Percentiles rank a stretch among this genome's conserved stretches.
Conservation (phyloP, 2,797 vertebrate species). For the Protonibea diacanthus region DNA sequence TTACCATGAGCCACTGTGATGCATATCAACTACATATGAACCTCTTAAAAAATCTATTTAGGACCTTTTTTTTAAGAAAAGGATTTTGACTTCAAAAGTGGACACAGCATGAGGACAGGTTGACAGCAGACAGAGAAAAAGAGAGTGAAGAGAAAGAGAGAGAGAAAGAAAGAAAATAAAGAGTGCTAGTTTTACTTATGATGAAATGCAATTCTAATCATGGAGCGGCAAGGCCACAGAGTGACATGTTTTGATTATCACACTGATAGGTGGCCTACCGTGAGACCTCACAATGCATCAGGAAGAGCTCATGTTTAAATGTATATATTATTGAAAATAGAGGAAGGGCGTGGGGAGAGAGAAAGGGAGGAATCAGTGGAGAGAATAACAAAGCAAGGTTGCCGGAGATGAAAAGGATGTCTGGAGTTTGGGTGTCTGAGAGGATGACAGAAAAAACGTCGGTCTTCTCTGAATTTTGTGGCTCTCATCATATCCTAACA, state of each 20-base stretch:
- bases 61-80: background rate
- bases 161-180: slow-evolving; percentile 6
- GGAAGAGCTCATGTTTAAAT: slow-evolving; percentile 75
- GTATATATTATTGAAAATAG: slow-evolving; percentile 69
- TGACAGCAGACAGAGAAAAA: background rate
- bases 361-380: slow-evolving; percentile 27
- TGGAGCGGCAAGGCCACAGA: slow-evolving; percentile 53
- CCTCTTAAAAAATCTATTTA: slow-evolving; percentile 11
- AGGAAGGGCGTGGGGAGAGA: slow-evolving; percentile 15
- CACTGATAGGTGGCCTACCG: slow-evolving; percentile 63
- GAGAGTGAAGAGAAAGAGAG: background rate
- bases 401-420: slow-evolving; percentile 68
- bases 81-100: slow-evolving; percentile 10
- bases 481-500: slow-evolving; percentile 61
- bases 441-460: slow-evolving; percentile 68
- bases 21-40: background rate
- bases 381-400: slow-evolving; percentile 66
- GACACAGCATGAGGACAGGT: slow-evolving; percentile 3
- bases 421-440: slow-evolving; percentile 51
- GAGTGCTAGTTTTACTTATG: slow-evolving; percentile 24
- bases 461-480: slow-evolving; percentile 49
- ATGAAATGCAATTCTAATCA: slow-evolving; percentile 69
- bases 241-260: slow-evolving; percentile 71
- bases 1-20: background rate
- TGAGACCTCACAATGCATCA: slow-evolving; percentile 66